phyloP scores from a whole-genome alignment of 1,140 invertebrate species.

The Micrasema longulum region DNA sequence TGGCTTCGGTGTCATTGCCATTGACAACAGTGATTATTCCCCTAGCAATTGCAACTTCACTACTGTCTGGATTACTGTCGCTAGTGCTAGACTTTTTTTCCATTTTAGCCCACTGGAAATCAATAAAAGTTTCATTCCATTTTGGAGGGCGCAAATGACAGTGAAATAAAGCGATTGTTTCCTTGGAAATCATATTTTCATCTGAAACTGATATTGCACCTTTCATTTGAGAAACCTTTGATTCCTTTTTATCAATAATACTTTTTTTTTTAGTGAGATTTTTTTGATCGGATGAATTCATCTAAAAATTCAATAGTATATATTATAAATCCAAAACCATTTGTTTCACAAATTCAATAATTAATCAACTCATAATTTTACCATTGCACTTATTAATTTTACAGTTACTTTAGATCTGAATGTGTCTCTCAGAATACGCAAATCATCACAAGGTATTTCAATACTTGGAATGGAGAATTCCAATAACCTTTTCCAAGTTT shows the following conservation, averaged over 20 bases:
- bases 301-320: too few relatives aligned
- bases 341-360: not conserved
- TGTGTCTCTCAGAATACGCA: constrained; percentile 65
- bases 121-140: constrained; percentile 60
- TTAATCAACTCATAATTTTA: constrained; percentile 46
- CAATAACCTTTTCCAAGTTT: constrained; percentile 61
- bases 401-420: constrained; percentile 65
- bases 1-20: too few relatives aligned
- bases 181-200: not conserved
- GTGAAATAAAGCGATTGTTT: constrained; percentile 58
- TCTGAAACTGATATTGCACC: not conserved
- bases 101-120: constrained; percentile 63
- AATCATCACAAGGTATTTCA: constrained; percentile 65
- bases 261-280: constrained; percentile 13
- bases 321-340: not conserved
- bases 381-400: constrained; percentile 65
- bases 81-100: too few relatives aligned
- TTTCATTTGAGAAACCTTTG: not conserved
- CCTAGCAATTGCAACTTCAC: too few relatives aligned
- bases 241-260: constrained; percentile 7
- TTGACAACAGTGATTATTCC: too few relatives aligned
- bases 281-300: constrained; percentile 11
- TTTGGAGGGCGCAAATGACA: constrained; percentile 58
- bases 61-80: too few relatives aligned
- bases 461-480: constrained; percentile 66